Conservation (phyloP, 2,888 invertebrate genomes). For the Cataglyphis altisquamis region DNA sequence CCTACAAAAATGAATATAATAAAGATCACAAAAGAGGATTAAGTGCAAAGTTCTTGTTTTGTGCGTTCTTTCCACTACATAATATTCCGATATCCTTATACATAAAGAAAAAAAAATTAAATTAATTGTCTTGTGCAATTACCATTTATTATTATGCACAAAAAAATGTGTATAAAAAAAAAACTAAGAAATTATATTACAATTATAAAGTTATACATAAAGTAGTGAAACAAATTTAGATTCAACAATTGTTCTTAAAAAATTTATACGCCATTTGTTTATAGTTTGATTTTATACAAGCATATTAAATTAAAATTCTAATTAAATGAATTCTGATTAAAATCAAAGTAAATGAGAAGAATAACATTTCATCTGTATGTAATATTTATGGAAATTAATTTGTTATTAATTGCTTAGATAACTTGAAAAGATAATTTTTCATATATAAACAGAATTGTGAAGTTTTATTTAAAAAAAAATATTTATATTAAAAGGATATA, state of each 20-base stretch:
- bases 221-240: background rate
- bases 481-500: background rate
- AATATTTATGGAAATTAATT: background rate
- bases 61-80: background rate
- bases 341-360: background rate
- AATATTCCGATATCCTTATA: background rate
- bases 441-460: background rate
- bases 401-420: background rate
- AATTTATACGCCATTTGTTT: background rate
- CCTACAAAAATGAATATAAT: conserved; percentile 80
- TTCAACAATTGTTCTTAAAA: background rate
- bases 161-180: background rate
- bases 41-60: background rate
- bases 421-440: background rate
- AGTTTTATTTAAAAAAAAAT: background rate
- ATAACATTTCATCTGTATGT: background rate
- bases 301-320: background rate
- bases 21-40: conserved; percentile 66
- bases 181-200: background rate
- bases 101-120: background rate
- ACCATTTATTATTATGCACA: background rate
- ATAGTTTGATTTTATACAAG: background rate
- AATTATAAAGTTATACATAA: background rate
- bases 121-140: background rate
- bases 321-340: background rate